phyloP scores from a whole-genome alignment of 2,797 vertebrate genomes.

The Schizopygopsis malacanthus region DNA sequence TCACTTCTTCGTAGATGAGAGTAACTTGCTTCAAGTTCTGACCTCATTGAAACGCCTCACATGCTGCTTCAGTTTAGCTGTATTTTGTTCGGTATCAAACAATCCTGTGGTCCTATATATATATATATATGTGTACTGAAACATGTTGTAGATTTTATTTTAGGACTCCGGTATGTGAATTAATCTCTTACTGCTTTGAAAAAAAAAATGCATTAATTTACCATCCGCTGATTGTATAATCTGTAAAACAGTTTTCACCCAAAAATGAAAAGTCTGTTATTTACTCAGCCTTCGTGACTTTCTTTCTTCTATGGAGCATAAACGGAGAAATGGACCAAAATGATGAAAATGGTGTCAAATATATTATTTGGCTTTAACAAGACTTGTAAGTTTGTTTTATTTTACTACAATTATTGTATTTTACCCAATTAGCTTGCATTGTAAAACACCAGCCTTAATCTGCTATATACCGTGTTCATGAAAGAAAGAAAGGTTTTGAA shows the following conservation, averaged over 20 bases:
- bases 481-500: neutral
- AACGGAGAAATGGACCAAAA: too few species aligned
- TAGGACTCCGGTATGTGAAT: neutral
- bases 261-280: slow-evolving; percentile 2
- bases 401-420: too few species aligned
- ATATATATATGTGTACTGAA: neutral
- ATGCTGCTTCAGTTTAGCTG: slow-evolving; percentile 55
- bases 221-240: slow-evolving; percentile 3
- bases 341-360: neutral
- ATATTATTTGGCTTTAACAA: neutral
- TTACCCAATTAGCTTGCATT: neutral
- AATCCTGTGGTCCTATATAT: neutral
- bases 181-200: slow-evolving; percentile 22
- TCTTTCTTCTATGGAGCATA: neutral
- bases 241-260: neutral
- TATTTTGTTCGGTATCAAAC: slow-evolving; percentile 22
- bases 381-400: neutral
- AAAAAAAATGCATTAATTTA: neutral
- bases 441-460: neutral
- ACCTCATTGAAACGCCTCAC: slow-evolving; percentile 48
- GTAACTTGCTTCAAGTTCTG: slow-evolving; percentile 43
- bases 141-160: neutral
- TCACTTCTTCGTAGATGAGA: slow-evolving; percentile 43
- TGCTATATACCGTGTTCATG: neutral
- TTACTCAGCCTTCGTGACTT: neutral